Base-by-base conservation (phyloP, 2,797 vertebrate species). In the Cyclopterus lumpus region DNA sequence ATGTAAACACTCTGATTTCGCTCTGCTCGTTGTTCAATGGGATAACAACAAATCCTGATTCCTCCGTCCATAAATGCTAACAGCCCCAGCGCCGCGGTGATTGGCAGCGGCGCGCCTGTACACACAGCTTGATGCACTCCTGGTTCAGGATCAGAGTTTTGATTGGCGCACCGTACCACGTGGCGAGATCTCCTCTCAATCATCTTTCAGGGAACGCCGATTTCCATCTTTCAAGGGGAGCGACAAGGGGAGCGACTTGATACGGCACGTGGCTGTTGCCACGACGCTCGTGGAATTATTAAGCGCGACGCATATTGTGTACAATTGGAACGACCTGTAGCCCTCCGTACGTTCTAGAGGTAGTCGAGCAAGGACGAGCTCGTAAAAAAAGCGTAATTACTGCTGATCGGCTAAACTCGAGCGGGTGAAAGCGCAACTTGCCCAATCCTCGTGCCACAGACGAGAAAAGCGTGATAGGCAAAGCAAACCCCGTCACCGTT, bases 1-100 rank as follows among this genome's bases (percentile, higher is more conserved):
- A 92, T 91, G 92, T 93, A 94, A 93, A 94, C 89, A 84, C 80
- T 85, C 80, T 80, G 82, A 92, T 92, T 91, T 92, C 87, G 85
- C 84, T 67, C 64, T 74, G 76, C 91, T 85, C 77, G 51, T 82
- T 74, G 51, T 87, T 91, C 91, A 86, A 82, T 72, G 67, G 84
- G 86, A 86, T 88, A 86, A 90, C 85, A 83, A 85, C 83, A 84
- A 83, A 85, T 86, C 83, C 65, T 86, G 80, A 87, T 89, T 91
- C 83, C 79, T 85, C 32, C 71, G 71, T 85, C 86, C 77, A 77
- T 79, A 64, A 26, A 59, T 55, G 49, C 87, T 74, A 82, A 77
- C 66, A 53, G 82, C n/a, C 65, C 44, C 36, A 8, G 8, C 40
- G 3, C 71, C n/a, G 77, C 63, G 16, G 0, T 67, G 67, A 79